Conservation (phyloP, 1,140 invertebrate genomes). For the Bombus superbus region DNA sequence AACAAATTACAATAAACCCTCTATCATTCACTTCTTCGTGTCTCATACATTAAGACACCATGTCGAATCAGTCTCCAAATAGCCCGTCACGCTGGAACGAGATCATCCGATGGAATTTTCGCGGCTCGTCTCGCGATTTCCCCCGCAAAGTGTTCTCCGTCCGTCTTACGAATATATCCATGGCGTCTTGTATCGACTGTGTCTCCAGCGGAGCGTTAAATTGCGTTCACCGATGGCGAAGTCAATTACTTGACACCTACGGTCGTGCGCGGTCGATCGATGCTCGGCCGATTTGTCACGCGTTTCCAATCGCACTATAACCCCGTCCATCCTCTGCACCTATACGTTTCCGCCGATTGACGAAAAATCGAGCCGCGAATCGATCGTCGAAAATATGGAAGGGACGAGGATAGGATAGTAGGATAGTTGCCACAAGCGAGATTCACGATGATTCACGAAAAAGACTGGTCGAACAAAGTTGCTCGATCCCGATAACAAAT, state of each 20-base stretch:
- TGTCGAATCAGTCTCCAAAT: background rate
- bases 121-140: constrained; percentile 25
- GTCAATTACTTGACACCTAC: constrained; percentile 52
- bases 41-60: background rate
- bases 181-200: constrained; percentile 23
- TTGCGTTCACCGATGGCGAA: constrained; percentile 44
- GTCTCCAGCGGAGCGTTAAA: constrained; percentile 36
- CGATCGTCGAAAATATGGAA: background rate
- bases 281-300: constrained; percentile 24
- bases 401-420: background rate
- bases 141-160: background rate
- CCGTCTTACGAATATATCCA: constrained; percentile 28
- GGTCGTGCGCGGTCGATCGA: constrained; percentile 3
- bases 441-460: background rate
- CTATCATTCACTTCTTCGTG: no score
- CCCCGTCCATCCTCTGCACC: background rate
- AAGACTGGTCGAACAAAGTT: constrained; percentile 1
- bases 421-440: background rate
- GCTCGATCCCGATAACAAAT: constrained; percentile 25
- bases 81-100: background rate
- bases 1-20: background rate
- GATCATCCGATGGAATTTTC: background rate
- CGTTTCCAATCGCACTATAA: background rate
- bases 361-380: background rate
- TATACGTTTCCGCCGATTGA: background rate